Conservation (phyloP, 2,888 invertebrate genomes). For the Torymus aiolomorphi region DNA sequence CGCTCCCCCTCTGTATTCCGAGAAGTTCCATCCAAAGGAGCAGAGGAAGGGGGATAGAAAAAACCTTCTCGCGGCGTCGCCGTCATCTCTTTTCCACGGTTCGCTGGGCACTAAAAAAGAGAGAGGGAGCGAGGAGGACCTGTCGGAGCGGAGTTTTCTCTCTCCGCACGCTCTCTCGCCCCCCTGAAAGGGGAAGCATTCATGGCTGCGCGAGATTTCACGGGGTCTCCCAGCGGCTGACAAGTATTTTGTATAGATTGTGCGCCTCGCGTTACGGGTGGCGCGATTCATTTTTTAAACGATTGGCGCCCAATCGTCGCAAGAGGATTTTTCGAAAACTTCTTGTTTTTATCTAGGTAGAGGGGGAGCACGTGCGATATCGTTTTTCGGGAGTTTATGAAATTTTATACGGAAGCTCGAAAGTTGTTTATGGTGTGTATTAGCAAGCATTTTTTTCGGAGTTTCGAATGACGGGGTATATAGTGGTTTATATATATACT, state of each 20-base stretch:
- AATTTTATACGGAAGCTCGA: neutral
- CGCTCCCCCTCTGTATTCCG: neutral
- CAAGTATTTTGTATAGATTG: constrained; percentile 22
- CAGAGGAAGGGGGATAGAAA: constrained; percentile 26
- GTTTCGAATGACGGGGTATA: no score
- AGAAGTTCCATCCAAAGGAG: neutral
- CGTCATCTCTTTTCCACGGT: constrained; percentile 50
- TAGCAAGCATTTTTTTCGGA: neutral
- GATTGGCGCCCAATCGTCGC: constrained; percentile 8
- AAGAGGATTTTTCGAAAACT: constrained; percentile 6
- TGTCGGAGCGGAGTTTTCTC: neutral
- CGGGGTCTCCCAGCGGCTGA: neutral
- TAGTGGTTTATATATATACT: no score
- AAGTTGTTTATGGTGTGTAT: neutral
- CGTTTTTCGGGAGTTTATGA: no score
- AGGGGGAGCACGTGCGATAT: no score
- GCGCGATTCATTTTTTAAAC: constrained; percentile 18
- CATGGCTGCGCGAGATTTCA: constrained; percentile 15
- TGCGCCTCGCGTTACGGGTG: no score
- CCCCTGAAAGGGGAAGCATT: constrained; percentile 7
- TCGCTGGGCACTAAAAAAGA: constrained; percentile 37
- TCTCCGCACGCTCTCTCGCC: neutral
- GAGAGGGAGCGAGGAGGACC: neutral
- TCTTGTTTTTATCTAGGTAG: neutral
- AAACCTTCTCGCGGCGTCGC: neutral